Conservation (phyloP, 2,113 vertebrate genomes). For the Procavia capensis region DNA sequence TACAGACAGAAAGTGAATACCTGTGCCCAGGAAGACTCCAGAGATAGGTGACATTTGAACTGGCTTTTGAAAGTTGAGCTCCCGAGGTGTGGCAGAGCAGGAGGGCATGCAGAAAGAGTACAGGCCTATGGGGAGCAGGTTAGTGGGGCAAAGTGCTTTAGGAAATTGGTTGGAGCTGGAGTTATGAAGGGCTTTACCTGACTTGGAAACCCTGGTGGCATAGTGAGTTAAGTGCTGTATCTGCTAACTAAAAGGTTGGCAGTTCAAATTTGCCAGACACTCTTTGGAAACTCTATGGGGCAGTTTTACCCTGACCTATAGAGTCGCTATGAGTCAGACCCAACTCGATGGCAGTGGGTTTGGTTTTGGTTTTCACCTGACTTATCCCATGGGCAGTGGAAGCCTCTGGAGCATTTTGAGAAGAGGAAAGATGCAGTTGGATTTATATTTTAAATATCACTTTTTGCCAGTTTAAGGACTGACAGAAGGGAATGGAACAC, state of each 20-base stretch:
- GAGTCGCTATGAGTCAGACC: no score
- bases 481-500: not conserved
- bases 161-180: not conserved
- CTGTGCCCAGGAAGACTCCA: not conserved
- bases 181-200: not conserved
- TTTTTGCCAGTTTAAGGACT: not conserved
- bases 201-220: no score
- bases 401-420: not conserved
- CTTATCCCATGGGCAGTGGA: not conserved
- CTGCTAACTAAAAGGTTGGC: no score
- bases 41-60: not conserved
- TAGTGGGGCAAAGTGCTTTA: not conserved
- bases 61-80: not conserved
- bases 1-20: accelerated
- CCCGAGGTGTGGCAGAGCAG: not conserved
- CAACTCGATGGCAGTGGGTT: no score
- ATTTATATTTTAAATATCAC: not conserved
- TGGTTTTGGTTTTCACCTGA: no score
- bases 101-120: not conserved
- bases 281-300: no score
- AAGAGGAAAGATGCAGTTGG: not conserved
- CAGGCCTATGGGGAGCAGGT: accelerated
- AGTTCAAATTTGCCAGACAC: no score
- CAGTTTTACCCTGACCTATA: no score
- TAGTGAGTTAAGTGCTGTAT: no score